Base-by-base conservation (phyloP, 2,113 vertebrate genomes). In the Campylomormyrus tamandua region DNA sequence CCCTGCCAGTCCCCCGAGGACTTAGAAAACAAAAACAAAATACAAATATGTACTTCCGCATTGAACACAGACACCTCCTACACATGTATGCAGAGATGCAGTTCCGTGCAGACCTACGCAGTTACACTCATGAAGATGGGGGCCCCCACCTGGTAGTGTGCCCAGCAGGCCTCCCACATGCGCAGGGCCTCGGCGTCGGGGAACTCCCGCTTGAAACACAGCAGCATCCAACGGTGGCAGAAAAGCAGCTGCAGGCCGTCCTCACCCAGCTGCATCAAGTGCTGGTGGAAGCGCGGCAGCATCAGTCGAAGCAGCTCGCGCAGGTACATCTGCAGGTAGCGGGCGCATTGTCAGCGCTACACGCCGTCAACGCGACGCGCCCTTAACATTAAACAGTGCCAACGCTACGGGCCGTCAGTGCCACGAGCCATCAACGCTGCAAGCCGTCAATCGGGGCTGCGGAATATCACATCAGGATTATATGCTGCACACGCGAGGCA, bases 161-260 rank as follows among this genome's bases (percentile, higher is more conserved):
- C 98, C 98, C 98, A 99, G 96, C 98, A 99, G 0, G 98, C 98
- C 83, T 99, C 98, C 98, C 98, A 99, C 96, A 99, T 98, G 62
- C 97, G 97, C 94, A 99, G 92, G 0, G 98, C 98, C 93, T 99
- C 98, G 0, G 97, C 96, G 83, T 99, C 98, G 0, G 98, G 97
- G 91, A 99, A 99, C 92, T 99, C 98, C 0, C 98, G 93, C 90
- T 99, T 99, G 92, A 99, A 99, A 90, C 98, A 99, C n/a, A 99
- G 97, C 88, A 99, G 97, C 90, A 99, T 96, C 98, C 98, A 99
- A 77, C 98, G 98, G 94, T 99, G 98, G 89, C 98, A 99, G 95
- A 99, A 99, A 1, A 99, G 97, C 96, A 99, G 95, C 95, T 99
- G 98, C 74, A 99, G 96, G 17, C 97, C 98, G 0, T 99, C 98